phyloP scores from a whole-genome alignment of 2,888 invertebrate species.

The Plagodis dolabraria region DNA sequence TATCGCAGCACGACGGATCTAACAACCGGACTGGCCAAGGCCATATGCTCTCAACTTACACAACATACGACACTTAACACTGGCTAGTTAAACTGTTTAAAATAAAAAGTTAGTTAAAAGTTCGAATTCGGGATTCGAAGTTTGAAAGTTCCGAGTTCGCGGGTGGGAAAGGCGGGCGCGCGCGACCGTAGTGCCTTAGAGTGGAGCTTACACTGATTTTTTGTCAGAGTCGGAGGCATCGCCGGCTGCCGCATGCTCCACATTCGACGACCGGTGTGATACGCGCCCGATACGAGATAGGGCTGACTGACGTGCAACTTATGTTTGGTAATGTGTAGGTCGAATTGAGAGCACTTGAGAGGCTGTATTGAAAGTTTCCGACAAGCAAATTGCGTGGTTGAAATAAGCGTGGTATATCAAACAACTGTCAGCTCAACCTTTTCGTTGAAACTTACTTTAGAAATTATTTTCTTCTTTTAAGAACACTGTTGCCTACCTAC shows the following conservation, averaged over 20 bases:
- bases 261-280: slow-evolving; percentile 81
- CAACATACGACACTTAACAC: slow-evolving; percentile 74
- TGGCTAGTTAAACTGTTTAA: slow-evolving; percentile 34
- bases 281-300: slow-evolving; percentile 62
- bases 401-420: background rate
- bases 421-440: background rate
- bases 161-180: slow-evolving; percentile 52
- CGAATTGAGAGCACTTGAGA: slow-evolving; percentile 16
- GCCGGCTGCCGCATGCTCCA: slow-evolving; percentile 75
- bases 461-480: too few species aligned
- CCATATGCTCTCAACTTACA: slow-evolving; percentile 79
- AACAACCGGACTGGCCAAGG: slow-evolving; percentile 70
- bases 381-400: slow-evolving; percentile 15
- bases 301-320: slow-evolving; percentile 42
- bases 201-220: slow-evolving; percentile 83
- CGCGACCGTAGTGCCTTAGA: slow-evolving; percentile 74
- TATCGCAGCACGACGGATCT: slow-evolving; percentile 69
- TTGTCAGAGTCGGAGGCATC: slow-evolving; percentile 81
- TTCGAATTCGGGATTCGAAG: slow-evolving; percentile 23
- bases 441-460: background rate
- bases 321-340: slow-evolving; percentile 23
- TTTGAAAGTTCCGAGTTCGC: slow-evolving; percentile 43
- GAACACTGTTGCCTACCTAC: too few species aligned
- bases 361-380: slow-evolving; percentile 22
- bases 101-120: slow-evolving; percentile 31